phyloP scores from a whole-genome alignment of 2,797 vertebrate genomes.

The Lates japonicus region DNA sequence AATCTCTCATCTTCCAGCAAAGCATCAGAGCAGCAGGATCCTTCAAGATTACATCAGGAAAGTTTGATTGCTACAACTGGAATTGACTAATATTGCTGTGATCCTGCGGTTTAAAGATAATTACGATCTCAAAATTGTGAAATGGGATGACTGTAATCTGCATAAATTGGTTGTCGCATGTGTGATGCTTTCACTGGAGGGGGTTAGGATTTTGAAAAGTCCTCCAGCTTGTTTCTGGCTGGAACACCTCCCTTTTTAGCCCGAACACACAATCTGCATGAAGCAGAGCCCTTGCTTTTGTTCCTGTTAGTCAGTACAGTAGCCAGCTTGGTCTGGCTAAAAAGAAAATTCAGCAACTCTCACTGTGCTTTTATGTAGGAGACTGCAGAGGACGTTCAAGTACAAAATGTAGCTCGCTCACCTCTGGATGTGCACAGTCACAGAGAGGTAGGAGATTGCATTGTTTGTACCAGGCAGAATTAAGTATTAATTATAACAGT shows the following conservation, averaged over 20 bases:
- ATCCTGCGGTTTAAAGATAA: constrained; percentile 27
- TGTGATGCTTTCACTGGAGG: constrained; percentile 1
- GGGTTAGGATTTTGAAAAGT: background rate
- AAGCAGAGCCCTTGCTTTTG: constrained; percentile 5
- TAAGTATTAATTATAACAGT: background rate
- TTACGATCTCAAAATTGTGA: background rate
- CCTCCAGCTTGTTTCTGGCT: constrained; percentile 10
- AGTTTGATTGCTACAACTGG: constrained; percentile 1
- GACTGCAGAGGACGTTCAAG: constrained; percentile 41
- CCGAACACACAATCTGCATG: background rate
- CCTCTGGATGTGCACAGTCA: constrained; percentile 22
- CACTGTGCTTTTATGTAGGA: constrained; percentile 21
- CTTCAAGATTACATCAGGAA: constrained; percentile 15
- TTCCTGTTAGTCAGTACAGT: background rate
- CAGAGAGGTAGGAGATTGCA: background rate
- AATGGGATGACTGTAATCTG: constrained; percentile 1
- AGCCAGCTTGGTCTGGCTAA: background rate
- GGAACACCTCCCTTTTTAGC: background rate
- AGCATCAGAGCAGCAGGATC: constrained; percentile 19
- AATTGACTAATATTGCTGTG: constrained; percentile 15
- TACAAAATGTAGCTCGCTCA: constrained; percentile 21
- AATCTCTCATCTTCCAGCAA: constrained; percentile 21
- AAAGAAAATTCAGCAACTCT: constrained; percentile 33
- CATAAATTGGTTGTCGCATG: constrained; percentile 3
- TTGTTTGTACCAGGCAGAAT: constrained; percentile 19